Percentiles rank a stretch among this genome's conserved stretches.
Conservation (phyloP, 2,888 invertebrate species). For the Oegoconia quadripuncta region DNA sequence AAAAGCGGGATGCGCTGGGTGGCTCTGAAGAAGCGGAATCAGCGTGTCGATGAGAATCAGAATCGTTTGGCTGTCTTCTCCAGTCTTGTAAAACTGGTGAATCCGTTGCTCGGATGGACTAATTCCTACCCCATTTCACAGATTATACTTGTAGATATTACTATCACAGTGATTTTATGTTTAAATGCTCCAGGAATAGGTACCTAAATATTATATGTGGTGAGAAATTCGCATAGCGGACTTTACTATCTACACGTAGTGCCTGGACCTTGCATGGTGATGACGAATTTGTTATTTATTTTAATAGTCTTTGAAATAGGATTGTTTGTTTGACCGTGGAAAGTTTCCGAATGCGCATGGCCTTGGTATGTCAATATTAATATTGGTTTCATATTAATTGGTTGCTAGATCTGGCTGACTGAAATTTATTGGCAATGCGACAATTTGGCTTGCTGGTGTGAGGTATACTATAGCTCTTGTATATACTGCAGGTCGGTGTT, state of each 20-base stretch:
- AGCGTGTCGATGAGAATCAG: no score
- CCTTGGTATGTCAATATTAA: conserved; percentile 5
- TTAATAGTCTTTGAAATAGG: conserved; percentile 3
- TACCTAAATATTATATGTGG: no score
- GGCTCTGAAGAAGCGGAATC: no score
- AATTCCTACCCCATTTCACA: no score
- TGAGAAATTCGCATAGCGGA: neutral
- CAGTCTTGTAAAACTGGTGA: no score
- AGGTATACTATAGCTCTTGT: neutral
- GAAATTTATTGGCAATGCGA: conserved; percentile 2
- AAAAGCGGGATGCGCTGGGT: no score
- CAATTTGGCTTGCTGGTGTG: conserved; percentile 3
- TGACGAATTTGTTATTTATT: conserved; percentile 4
- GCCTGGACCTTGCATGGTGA: neutral
- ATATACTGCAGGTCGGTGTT: neutral
- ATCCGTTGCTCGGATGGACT: no score
- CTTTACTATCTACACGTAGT: neutral
- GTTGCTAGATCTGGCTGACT: conserved; percentile 4
- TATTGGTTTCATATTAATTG: conserved; percentile 2
- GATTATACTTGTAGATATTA: no score
- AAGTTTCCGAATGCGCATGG: conserved; percentile 3
- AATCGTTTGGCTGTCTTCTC: no score
- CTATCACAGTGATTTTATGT: no score
- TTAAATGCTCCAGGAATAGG: no score
- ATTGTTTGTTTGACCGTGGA: neutral